Evolutionary conservation across 1,140 invertebrate species (phyloP).

Genomic region (Euura saliciscinereae): DNA sequence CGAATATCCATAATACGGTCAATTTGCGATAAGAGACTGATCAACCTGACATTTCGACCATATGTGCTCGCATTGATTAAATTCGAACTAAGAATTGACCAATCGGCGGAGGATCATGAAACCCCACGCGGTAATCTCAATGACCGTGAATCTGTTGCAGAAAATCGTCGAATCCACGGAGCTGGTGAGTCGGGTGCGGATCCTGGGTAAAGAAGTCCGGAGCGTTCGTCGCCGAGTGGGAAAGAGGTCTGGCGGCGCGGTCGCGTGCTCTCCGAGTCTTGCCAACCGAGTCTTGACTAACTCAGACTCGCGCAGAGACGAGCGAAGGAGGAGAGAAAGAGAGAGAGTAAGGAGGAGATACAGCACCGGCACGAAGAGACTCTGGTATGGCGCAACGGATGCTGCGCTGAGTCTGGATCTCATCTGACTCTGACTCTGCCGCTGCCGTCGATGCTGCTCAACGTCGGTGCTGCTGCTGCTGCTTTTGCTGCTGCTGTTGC

Average conservation of each 20-base stretch:
- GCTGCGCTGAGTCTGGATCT: constrained; percentile 11
- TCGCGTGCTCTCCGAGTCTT: constrained; percentile 11
- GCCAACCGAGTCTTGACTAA: constrained; percentile 24
- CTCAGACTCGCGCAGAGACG: neutral
- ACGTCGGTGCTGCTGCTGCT: constrained; percentile 19
- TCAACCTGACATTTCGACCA: no score
- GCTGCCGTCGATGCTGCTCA: constrained; percentile 32
- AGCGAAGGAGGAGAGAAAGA: constrained; percentile 4
- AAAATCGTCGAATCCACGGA: no score
- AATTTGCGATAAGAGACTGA: no score
- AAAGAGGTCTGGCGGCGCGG: neutral
- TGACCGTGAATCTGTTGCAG: no score
- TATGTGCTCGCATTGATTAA: no score
- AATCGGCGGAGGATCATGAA: neutral
- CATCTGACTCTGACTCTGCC: constrained; percentile 41
- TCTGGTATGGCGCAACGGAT: neutral
- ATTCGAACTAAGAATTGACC: neutral
- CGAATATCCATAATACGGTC: no score
- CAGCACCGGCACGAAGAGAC: neutral
- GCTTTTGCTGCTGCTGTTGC: constrained; percentile 3
- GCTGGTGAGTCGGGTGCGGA: no score
- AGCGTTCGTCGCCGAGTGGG: no score
- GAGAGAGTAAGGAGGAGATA: neutral
- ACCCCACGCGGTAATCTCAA: no score
- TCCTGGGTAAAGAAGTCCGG: no score